A percentile compares a stretch with the other conserved stretches of the same genome.
These are phyloP conservation scores for Anolis apletophallus DNA, from an alignment of 2,797 vertebrate genomes.

Conservation along the genomic window DNA sequence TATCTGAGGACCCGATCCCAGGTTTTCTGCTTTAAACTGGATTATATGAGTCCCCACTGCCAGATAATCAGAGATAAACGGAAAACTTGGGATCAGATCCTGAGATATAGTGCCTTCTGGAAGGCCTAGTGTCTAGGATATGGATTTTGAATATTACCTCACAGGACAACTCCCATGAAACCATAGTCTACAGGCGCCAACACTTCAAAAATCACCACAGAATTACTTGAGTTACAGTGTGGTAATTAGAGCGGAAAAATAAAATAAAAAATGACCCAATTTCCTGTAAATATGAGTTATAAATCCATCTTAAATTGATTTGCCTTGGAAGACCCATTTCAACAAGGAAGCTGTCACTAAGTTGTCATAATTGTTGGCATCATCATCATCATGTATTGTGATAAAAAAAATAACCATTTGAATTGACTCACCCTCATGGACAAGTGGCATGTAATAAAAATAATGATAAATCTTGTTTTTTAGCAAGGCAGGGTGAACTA, in stretches of 20 bases:
- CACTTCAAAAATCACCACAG: background rate
- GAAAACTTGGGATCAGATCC: too few relatives aligned
- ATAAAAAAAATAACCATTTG: background rate
- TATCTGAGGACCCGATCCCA: too few relatives aligned
- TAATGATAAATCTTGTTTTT: background rate
- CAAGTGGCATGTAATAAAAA: background rate
- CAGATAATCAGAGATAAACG: too few relatives aligned
- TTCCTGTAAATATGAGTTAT: background rate
- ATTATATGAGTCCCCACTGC: too few relatives aligned
- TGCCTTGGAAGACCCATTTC: background rate
- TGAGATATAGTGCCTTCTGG: too few relatives aligned
- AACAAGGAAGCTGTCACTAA: background rate
- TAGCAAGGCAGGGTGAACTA: background rate
- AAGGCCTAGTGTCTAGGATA: background rate
- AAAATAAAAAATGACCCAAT: background rate
- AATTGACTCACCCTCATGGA: background rate
- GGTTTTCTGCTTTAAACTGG: too few relatives aligned
- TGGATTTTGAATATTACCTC: background rate
- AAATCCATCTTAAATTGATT: background rate
- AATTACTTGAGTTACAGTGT: background rate
- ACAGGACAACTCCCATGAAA: background rate
- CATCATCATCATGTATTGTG: background rate
- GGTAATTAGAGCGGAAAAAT: background rate
- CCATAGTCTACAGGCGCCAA: background rate
- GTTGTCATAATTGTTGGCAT: too few relatives aligned